A percentile compares a stretch with the other conserved stretches of the same genome.
Conservation (phyloP, 2,888 invertebrate genomes). For the Agrochola circellaris region DNA sequence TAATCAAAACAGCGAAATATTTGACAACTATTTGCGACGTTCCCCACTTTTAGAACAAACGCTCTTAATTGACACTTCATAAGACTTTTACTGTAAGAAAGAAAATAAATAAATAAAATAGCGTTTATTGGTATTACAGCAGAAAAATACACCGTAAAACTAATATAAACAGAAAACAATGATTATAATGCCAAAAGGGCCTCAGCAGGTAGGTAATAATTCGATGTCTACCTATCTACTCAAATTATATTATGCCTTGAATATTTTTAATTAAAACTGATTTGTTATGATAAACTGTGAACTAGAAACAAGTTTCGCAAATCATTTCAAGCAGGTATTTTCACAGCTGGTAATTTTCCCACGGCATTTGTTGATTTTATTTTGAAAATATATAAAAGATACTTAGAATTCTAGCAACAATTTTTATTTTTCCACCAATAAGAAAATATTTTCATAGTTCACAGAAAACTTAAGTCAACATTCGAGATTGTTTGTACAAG, state of each 20-base stretch:
- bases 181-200: too few relatives aligned
- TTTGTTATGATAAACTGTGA: slow-evolving; percentile 27
- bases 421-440: not conserved
- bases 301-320: slow-evolving; percentile 10
- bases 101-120: too few relatives aligned
- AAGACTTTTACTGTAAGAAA: too few relatives aligned
- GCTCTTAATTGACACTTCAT: too few relatives aligned
- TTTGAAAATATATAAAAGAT: not conserved
- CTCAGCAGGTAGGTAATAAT: not conserved
- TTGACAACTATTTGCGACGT: too few relatives aligned
- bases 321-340: slow-evolving; percentile 21
- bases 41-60: too few relatives aligned
- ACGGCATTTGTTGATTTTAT: slow-evolving; percentile 24
- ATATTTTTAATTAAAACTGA: not conserved
- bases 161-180: too few relatives aligned
- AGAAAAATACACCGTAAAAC: too few relatives aligned
- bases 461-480: slow-evolving; percentile 14
- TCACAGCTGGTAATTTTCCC: slow-evolving; percentile 34
- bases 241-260: not conserved
- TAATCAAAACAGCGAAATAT: too few relatives aligned
- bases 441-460: slow-evolving; percentile 30
- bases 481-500: slow-evolving; percentile 41
- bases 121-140: too few relatives aligned
- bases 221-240: not conserved
- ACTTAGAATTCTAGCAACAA: not conserved